Evolutionary conservation across 2,888 invertebrate species (phyloP).

Genomic region (Cataglyphis rosenhaueri): DNA sequence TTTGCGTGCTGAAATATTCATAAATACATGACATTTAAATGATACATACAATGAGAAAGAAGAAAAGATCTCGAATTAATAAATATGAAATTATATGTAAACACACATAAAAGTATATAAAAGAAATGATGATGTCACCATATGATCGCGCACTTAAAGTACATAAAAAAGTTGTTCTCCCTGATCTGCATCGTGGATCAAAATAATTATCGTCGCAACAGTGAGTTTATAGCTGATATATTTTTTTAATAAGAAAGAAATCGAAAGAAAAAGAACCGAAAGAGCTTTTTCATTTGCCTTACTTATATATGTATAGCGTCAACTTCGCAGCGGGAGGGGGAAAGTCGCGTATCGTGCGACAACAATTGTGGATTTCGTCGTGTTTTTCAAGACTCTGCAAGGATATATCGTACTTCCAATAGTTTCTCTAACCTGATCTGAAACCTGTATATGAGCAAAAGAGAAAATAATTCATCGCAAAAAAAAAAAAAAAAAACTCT

Average conservation of each 20-base stretch:
- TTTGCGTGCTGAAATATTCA: not conserved
- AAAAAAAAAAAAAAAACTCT: not conserved
- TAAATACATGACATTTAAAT: not conserved
- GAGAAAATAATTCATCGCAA: not conserved
- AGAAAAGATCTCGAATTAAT: not conserved
- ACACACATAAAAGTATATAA: not conserved
- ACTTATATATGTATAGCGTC: conserved; percentile 49
- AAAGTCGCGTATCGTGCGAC: conserved; percentile 1
- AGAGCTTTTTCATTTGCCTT: conserved; percentile 21
- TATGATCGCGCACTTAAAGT: not conserved
- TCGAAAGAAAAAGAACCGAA: conserved; percentile 1
- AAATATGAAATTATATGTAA: not conserved
- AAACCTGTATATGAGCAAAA: no score
- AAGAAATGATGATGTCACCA: not conserved
- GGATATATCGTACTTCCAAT: not conserved
- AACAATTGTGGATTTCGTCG: not conserved
- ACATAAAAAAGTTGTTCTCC: not conserved
- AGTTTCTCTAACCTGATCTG: no score
- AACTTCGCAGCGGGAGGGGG: conserved; percentile 28
- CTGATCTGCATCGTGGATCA: not conserved
- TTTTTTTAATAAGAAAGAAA: not conserved
- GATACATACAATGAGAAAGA: not conserved
- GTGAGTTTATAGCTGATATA: not conserved
- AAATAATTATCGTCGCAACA: not conserved
- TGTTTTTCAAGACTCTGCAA: not conserved